phyloP scores from a whole-genome alignment of 2,113 vertebrate species.

The Mastomys coucha region DNA sequence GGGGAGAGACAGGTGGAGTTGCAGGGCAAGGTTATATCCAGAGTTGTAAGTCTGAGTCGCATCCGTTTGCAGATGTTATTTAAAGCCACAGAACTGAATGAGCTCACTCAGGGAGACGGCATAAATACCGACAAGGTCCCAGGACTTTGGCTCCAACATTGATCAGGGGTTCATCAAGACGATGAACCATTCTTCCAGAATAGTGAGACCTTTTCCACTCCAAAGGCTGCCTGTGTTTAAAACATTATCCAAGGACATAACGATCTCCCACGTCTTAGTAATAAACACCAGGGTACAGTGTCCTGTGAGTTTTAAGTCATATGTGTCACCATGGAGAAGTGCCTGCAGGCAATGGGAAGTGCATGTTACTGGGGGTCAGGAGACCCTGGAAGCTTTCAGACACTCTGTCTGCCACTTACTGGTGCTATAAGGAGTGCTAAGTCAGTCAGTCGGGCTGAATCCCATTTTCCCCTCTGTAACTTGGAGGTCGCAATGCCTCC shows the following conservation, averaged over 20 bases:
- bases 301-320: conserved; percentile 77
- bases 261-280: conserved; percentile 78
- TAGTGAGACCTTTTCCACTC: conserved; percentile 68
- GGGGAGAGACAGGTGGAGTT: conserved; percentile 73
- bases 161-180: conserved; percentile 60
- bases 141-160: conserved; percentile 49
- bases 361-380: conserved; percentile 8
- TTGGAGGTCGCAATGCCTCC: not conserved
- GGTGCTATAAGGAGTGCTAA: not conserved
- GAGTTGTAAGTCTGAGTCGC: conserved; percentile 75
- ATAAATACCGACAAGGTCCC: conserved; percentile 78
- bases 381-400: conserved; percentile 56
- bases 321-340: conserved; percentile 46
- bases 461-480: not conserved
- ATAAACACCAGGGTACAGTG: conserved; percentile 71
- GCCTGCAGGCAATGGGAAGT: conserved; percentile 29
- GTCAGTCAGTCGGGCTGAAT: not conserved
- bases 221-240: conserved; percentile 64
- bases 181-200: conserved; percentile 23
- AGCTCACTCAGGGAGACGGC: conserved; percentile 74
- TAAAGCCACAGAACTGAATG: conserved; percentile 72
- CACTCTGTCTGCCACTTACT: not conserved
- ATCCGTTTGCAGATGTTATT: conserved; percentile 74
- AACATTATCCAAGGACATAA: conserved; percentile 69
- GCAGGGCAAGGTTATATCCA: conserved; percentile 57